Base-by-base conservation (phyloP, 2,797 vertebrate genomes). In the Enteromius fasciolatus region DNA sequence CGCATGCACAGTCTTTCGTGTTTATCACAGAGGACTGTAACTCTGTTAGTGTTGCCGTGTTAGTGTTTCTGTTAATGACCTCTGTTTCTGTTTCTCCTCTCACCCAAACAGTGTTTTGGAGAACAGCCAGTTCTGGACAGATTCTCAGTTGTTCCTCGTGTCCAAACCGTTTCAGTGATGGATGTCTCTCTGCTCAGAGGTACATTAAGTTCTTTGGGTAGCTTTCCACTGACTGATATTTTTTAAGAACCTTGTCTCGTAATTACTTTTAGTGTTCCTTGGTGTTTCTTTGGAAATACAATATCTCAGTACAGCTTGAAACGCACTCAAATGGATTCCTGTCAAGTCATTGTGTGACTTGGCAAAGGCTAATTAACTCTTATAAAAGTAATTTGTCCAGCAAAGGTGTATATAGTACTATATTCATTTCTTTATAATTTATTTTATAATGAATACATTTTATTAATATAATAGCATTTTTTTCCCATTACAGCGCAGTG, bases 101-200 rank as follows among this genome's bases (percentile, higher is more conserved):
- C 70, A 18, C 39, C 14, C 57, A 64, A 59, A 81, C n/a, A 12
- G 23, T 46, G 67, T 66, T 63, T 74, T 52, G 69, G 69, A 66
- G 61, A 67, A 54, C 72, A 67, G 59, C 48, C 61, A 82, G 70
- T 82, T 54, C n/a, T 76, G 46, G 59, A 25, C 33, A 23, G 46
- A 54, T 76, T 76, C 20, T 4, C 23, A 67, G 76, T 82, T 50
- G 15, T 50, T 74, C 46, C 5, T 28, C 46, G 41, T 52, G 44
- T 73, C 69, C 79, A 81, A 74, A 41, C 15, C 25, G 20, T 74
- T 82, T 66, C 54, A 57, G 54, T 67, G 70, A 82, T 82, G 61
- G 31, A 36, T 67, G 46, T 54, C 46, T 52, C 33, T 67, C 46
- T 75, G n/a, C 23, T 75, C 41, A 36, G 44, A 66, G 69, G 28